These are phyloP conservation scores for Cephus rjabovi DNA, from an alignment of 2,888 invertebrate genomes.

Conservation along the genomic window DNA sequence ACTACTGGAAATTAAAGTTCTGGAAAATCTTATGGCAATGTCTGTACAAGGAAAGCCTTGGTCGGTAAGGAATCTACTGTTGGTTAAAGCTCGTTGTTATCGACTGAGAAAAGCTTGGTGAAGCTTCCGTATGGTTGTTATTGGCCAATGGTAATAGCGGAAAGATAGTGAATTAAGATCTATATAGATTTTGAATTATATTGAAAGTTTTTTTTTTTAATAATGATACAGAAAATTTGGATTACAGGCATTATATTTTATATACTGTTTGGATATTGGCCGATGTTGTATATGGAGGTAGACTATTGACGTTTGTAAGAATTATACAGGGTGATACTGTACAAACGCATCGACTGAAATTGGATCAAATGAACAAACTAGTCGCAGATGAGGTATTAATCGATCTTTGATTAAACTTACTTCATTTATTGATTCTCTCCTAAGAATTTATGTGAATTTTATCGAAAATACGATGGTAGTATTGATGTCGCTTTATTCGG, in stretches of 20 bases:
- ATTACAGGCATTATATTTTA: neutral
- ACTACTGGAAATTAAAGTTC: slow-evolving; percentile 59
- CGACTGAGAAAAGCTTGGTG: neutral
- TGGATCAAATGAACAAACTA: neutral
- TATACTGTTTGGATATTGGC: neutral
- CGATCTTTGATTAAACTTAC: neutral
- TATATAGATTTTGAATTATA: neutral
- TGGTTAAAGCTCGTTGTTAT: neutral
- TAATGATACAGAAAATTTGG: too few relatives aligned
- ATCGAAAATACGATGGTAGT: too few relatives aligned
- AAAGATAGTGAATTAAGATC: neutral
- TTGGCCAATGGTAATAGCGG: neutral
- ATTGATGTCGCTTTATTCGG: too few relatives aligned
- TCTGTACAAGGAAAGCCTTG: slow-evolving; percentile 73
- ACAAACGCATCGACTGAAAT: neutral
- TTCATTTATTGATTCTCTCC: neutral
- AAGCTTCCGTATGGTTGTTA: slow-evolving; percentile 5
- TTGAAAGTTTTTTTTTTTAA: too few relatives aligned
- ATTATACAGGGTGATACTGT: neutral
- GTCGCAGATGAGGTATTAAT: neutral
- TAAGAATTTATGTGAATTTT: too few relatives aligned
- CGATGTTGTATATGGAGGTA: neutral
- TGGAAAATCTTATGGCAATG: slow-evolving; percentile 67
- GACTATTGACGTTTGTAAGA: neutral
- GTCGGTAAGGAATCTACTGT: slow-evolving; percentile 63